Evolutionary conservation across 1,140 invertebrate species (phyloP).

Genomic region (Diorhabda sublineata): DNA sequence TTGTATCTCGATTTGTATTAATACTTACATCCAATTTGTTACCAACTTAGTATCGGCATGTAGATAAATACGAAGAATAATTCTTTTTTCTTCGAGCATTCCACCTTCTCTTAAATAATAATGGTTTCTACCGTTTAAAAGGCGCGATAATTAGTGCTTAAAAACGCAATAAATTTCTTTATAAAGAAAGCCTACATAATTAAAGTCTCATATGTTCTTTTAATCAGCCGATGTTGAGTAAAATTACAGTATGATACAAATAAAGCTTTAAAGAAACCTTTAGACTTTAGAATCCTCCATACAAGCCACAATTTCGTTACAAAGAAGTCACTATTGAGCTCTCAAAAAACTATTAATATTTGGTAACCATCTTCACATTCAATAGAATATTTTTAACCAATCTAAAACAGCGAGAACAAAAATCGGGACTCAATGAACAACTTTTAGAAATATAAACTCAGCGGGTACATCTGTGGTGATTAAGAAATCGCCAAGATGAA

Average conservation of each 20-base stretch:
- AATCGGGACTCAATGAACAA: no score
- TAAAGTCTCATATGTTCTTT: constrained; percentile 18
- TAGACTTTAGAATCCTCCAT: no score
- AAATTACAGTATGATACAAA: neutral
- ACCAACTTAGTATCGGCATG: neutral
- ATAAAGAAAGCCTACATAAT: constrained; percentile 16
- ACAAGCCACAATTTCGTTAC: no score
- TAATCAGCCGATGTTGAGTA: constrained; percentile 15
- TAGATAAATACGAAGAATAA: neutral
- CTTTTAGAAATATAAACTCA: no score
- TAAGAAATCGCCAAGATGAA: no score
- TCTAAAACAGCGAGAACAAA: no score
- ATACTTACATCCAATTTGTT: constrained; percentile 2
- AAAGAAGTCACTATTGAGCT: no score
- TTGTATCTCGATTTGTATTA: neutral
- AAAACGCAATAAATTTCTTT: constrained; percentile 12
- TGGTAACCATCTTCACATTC: no score
- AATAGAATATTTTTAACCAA: no score
- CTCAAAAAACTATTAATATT: no score
- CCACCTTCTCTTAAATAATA: neutral
- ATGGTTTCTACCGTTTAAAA: constrained; percentile 7
- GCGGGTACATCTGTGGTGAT: no score
- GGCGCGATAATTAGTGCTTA: constrained; percentile 6
- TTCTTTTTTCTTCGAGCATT: neutral
- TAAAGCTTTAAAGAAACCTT: no score